Evolutionary conservation across 2,888 invertebrate genomes (phyloP), one percentile per base, ranked within the genome.

Genomic region (Rotaria sp.): DNA sequence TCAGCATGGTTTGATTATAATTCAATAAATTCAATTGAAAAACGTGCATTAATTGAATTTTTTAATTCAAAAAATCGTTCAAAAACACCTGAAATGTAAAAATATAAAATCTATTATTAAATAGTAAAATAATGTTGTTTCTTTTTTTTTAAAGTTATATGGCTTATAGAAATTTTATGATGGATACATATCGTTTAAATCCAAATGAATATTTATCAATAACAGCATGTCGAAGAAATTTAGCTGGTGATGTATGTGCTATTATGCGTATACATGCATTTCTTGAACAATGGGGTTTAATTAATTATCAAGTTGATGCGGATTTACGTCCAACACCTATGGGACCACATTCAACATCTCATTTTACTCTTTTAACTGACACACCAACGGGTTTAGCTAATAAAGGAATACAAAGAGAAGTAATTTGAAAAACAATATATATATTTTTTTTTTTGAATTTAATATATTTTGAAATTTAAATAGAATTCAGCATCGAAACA

Each of bases 1-100:
- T 90, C 92, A 0, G 96, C 98, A 8, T 99, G 99, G 99, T 99
- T 99, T 91, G 99, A 99, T 92, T 99, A 99, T 92, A 98, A 98
- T 92, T 95, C 96, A 3, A 96, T 98, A 88, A 97, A 98, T 91
- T 96, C 96, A 50, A 96, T 99, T 87, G 99, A 99, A 92, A 96
- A 97, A 90, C 93, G 98, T 84, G 98, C 96, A 0, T 92, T 99
- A 90, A 96, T 97, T 0, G 99, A 99, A 92, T 99, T 98, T 92
- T 99, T 99, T 92, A 98, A 97, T 91, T 95, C 94, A 48, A 95
- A 96, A 91, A 99, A 99, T 91, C 97, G 97, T 91, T 97, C 97
- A 0, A 99, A 99, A 92, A 96, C 97, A 0, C 97, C 99, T 0
- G 98, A 99, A 92, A 96, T 93, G 91, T 93, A 80, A n/a, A 2